phyloP scores from a whole-genome alignment of 2,888 invertebrate species.

The Alcis repandata region DNA sequence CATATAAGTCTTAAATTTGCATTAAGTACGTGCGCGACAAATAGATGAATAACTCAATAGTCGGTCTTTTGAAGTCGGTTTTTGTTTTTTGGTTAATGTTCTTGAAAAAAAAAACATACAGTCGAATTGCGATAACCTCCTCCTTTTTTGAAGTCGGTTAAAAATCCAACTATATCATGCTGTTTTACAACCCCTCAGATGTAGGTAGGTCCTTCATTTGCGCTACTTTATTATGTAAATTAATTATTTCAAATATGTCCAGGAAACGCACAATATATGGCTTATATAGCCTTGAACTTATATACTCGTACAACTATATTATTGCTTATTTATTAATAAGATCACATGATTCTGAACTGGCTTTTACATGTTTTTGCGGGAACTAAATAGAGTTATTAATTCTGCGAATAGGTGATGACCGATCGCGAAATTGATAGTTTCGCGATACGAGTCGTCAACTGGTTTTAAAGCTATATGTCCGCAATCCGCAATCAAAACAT shows the following conservation, averaged over 20 bases:
- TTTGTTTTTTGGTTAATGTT: no score
- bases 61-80: no score
- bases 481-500: no score
- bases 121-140: no score
- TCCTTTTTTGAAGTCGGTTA: no score
- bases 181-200: no score
- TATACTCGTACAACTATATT: not conserved
- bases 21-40: no score
- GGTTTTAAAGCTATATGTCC: not conserved
- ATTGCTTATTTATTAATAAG: constrained; percentile 31
- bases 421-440: constrained; percentile 9
- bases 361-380: constrained; percentile 21
- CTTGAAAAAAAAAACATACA: no score
- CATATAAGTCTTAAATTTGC: no score
- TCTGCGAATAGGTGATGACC: constrained; percentile 12
- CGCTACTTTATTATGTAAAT: not conserved
- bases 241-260: not conserved
- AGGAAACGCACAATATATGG: constrained; percentile 22
- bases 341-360: constrained; percentile 22
- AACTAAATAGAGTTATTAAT: constrained; percentile 19
- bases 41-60: no score
- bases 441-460: not conserved
- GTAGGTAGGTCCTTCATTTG: no score
- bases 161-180: no score
- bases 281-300: constrained; percentile 35